Evolutionary conservation across 2,888 invertebrate species (phyloP).

Genomic region (Schrankia costaestrigalis): DNA sequence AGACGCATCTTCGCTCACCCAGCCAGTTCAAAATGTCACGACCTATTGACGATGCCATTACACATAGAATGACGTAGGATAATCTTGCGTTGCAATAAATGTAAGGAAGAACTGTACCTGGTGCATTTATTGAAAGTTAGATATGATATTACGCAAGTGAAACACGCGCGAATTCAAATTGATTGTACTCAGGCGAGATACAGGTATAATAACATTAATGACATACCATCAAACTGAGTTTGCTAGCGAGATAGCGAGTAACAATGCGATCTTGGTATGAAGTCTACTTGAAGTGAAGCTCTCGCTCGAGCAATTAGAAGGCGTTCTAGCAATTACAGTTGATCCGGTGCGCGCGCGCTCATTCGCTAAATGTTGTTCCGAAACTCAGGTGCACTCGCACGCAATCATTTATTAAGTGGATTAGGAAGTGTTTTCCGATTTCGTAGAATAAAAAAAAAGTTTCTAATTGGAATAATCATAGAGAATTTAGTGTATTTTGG

Average conservation of each 20-base stretch:
- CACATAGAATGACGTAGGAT: conserved; percentile 15
- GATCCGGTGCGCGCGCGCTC: conserved; percentile 36
- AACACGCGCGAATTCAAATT: conserved; percentile 3
- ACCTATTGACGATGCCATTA: conserved; percentile 14
- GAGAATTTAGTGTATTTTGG: conserved; percentile 3
- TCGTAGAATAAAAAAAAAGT: conserved; percentile 1
- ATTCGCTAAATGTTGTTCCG: conserved; percentile 32
- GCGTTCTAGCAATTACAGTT: conserved; percentile 48
- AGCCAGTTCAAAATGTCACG: conserved; percentile 19
- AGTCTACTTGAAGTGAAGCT: conserved; percentile 44
- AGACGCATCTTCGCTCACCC: conserved; percentile 12
- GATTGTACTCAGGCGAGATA: conserved; percentile 28
- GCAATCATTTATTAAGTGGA: conserved; percentile 19
- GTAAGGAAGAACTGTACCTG: conserved; percentile 14
- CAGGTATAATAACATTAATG: conserved; percentile 14
- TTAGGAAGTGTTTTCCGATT: conserved; percentile 15
- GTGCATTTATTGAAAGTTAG: conserved; percentile 26
- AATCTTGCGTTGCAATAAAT: conserved; percentile 9
- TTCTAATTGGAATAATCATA: conserved; percentile 6
- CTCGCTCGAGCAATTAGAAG: conserved; percentile 47
- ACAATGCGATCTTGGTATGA: conserved; percentile 35
- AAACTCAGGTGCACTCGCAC: conserved; percentile 30
- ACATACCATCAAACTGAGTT: conserved; percentile 24
- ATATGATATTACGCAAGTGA: conserved; percentile 7
- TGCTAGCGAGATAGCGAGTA: conserved; percentile 43